Percentiles rank a stretch among this genome's conserved stretches.
Conservation (phyloP, 1,140 invertebrate species). For the Drosophila rhopaloa region DNA sequence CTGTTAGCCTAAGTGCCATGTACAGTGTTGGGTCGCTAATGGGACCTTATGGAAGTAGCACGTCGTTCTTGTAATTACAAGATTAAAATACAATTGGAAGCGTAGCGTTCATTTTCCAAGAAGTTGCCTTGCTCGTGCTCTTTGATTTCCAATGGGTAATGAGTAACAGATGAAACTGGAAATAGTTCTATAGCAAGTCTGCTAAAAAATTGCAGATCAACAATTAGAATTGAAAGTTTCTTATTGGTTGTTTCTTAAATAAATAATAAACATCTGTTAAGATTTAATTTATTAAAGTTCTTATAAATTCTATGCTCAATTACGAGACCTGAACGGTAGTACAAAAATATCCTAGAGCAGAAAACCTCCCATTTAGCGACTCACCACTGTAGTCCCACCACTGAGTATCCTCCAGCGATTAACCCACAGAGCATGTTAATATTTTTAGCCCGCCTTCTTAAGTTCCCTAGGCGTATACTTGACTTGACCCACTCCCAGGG, state of each 20-base stretch:
- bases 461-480: conserved; percentile 18
- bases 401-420: conserved; percentile 17
- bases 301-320: no score
- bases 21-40: conserved; percentile 17
- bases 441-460: conserved; percentile 9
- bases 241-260: no score
- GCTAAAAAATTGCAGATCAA: no score
- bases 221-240: no score
- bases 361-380: not conserved
- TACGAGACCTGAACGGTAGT: no score
- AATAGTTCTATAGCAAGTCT: not conserved
- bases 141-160: not conserved
- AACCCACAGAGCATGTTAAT: conserved; percentile 24
- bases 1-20: conserved; percentile 20
- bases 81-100: not conserved
- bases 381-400: not conserved
- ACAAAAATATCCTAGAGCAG: not conserved
- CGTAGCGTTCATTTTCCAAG: not conserved
- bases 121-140: no score
- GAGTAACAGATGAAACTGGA: no score
- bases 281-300: no score
- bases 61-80: not conserved
- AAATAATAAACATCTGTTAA: no score
- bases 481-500: conserved; percentile 42
- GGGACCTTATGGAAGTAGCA: not conserved